Percentiles rank a stretch among this genome's conserved stretches.
Conservation (phyloP, 2,113 vertebrate genomes). For the Gobiocypris rarus region DNA sequence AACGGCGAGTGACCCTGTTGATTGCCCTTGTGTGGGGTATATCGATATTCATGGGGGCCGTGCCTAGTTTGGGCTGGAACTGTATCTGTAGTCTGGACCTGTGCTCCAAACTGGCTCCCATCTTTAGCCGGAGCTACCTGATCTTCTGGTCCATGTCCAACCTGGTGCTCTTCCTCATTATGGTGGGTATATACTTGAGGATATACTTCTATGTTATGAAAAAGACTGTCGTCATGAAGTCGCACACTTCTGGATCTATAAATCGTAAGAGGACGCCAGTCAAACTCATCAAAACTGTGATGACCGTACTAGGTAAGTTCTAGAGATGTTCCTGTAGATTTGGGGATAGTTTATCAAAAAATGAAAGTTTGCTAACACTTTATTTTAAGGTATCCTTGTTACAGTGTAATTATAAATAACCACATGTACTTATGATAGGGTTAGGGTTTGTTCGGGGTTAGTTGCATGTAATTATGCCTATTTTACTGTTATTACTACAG, state of each 20-base stretch:
- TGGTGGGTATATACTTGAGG: conserved; percentile 90
- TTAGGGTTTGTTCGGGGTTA: no score
- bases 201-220: conserved; percentile 94
- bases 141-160: conserved; percentile 94
- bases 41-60: conserved; percentile 92
- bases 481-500: no score
- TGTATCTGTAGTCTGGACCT: conserved; percentile 87
- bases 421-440: no score
- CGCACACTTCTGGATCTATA: conserved; percentile 87
- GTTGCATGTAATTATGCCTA: no score
- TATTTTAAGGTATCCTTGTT: no score
- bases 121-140: conserved; percentile 96
- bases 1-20: conserved; percentile 90
- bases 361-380: neutral
- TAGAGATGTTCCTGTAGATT: neutral
- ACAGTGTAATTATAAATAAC: no score
- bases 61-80: conserved; percentile 96
- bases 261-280: conserved; percentile 89
- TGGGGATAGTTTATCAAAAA: neutral
- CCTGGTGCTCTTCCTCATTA: conserved; percentile 88
- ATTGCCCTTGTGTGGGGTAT: conserved; percentile 90
- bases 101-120: conserved; percentile 90
- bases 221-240: conserved; percentile 84
- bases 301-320: conserved; percentile 92
- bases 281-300: conserved; percentile 98